phyloP scores from a whole-genome alignment of 2,888 invertebrate genomes.

The Rhagophthalmus giganteus region DNA sequence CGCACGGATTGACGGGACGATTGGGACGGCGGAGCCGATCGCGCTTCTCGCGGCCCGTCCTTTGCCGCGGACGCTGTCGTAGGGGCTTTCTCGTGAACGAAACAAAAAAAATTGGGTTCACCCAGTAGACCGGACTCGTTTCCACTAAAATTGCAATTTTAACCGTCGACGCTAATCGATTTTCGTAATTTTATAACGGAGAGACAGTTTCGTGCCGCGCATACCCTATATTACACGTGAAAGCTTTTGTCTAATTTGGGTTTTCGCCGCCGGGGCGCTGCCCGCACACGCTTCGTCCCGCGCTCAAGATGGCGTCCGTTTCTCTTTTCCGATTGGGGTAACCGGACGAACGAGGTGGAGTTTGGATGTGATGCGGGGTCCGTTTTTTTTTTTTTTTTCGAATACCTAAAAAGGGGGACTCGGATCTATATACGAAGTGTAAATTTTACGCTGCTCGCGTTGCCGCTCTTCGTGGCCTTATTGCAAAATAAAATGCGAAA shows the following conservation, averaged over 20 bases:
- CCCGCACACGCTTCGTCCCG: slow-evolving; percentile 37
- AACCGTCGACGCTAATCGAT: slow-evolving; percentile 38
- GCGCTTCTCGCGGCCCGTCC: too few relatives aligned
- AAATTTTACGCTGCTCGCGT: slow-evolving; percentile 24
- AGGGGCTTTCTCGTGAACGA: too few relatives aligned
- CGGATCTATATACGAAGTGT: slow-evolving; percentile 23
- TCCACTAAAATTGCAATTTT: slow-evolving; percentile 11
- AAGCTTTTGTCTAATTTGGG: slow-evolving; percentile 46
- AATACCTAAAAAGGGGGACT: slow-evolving; percentile 30
- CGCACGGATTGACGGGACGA: too few relatives aligned
- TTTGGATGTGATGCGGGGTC: slow-evolving; percentile 16
- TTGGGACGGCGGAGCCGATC: too few relatives aligned
- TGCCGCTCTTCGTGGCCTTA: slow-evolving; percentile 22
- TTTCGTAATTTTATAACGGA: slow-evolving; percentile 48
- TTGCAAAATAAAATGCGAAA: slow-evolving; percentile 50
- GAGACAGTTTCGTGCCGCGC: slow-evolving; percentile 46
- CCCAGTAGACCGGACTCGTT: too few relatives aligned
- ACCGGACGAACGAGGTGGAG: slow-evolving; percentile 39
- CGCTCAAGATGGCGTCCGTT: slow-evolving; percentile 49
- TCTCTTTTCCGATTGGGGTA: slow-evolving; percentile 41
- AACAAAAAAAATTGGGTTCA: too few relatives aligned
- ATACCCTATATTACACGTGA: slow-evolving; percentile 43
- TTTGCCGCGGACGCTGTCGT: too few relatives aligned
- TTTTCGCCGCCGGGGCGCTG: slow-evolving; percentile 47
- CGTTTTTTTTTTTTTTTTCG: slow-evolving; percentile 40